Evolutionary conservation across 53 echinoderm and acorn worm genomes (phyloP).

Genomic region (Actinopyga echinites): DNA sequence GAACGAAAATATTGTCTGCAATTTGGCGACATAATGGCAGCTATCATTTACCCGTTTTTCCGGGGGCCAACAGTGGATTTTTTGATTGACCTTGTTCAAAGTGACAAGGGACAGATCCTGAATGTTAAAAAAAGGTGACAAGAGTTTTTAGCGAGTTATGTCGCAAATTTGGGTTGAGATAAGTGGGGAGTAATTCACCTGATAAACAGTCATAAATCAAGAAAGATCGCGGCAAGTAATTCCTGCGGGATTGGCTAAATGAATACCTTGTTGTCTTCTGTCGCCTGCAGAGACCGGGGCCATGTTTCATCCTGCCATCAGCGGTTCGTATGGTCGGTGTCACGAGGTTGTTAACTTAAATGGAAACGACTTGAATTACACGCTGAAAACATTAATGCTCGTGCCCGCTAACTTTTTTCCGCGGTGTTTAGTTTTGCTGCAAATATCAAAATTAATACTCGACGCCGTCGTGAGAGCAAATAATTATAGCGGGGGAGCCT

Average conservation of each 20-base stretch:
- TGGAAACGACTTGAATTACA: slow-evolving; percentile 46
- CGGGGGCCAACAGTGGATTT: background rate
- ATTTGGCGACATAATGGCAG: slow-evolving; percentile 48
- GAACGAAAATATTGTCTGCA: slow-evolving; percentile 47
- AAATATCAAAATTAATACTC: slow-evolving; percentile 48
- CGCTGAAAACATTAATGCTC: slow-evolving; percentile 49
- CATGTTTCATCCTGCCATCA: slow-evolving; percentile 25
- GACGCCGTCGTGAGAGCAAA: slow-evolving; percentile 35
- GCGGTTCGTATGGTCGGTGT: slow-evolving; percentile 30
- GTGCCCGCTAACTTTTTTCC: slow-evolving; percentile 23
- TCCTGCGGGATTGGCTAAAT: slow-evolving; percentile 30
- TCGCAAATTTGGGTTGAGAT: slow-evolving; percentile 32
- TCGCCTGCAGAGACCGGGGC: slow-evolving; percentile 9
- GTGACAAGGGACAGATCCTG: slow-evolving; percentile 15
- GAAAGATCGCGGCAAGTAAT: background rate
- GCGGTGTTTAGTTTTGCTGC: slow-evolving; percentile 14
- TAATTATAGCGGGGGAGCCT: slow-evolving; percentile 37
- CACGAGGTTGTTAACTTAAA: slow-evolving; percentile 43
- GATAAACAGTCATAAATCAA: slow-evolving; percentile 37
- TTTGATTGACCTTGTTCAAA: slow-evolving; percentile 29
- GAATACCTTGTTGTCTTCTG: slow-evolving; percentile 39
- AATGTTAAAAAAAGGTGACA: slow-evolving; percentile 2
- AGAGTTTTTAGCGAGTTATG: background rate
- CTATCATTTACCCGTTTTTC: slow-evolving; percentile 21
- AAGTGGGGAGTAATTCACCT: slow-evolving; percentile 40